Evolutionary conservation across 2,888 invertebrate species (phyloP).

Genomic region (Xestia ashworthii): DNA sequence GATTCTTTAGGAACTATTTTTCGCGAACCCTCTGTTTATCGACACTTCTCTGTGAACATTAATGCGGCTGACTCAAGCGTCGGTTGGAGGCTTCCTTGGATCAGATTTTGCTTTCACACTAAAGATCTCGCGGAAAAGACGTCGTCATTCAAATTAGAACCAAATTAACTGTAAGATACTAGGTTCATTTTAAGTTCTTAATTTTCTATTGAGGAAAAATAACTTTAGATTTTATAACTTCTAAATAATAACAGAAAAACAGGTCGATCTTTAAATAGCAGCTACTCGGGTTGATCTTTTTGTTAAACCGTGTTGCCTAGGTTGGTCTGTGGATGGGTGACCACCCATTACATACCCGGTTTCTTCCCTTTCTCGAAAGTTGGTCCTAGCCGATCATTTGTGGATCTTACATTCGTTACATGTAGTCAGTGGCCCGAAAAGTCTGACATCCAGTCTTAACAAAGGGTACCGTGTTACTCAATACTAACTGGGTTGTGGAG

Average conservation of each 20-base stretch:
- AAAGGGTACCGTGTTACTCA: too few species aligned
- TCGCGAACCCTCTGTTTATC: conserved; percentile 9
- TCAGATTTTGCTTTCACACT: conserved; percentile 85
- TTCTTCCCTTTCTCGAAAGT: background rate
- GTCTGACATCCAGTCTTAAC: too few species aligned
- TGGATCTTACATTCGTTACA: background rate
- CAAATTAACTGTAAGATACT: conserved; percentile 43
- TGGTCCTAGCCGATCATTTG: background rate
- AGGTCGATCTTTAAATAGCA: background rate
- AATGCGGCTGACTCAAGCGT: conserved; percentile 59
- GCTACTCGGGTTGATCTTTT: too few species aligned
- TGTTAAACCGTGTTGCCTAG: background rate
- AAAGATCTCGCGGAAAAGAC: conserved; percentile 65
- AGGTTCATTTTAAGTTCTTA: conserved; percentile 1
- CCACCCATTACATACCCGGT: background rate
- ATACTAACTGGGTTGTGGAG: too few species aligned
- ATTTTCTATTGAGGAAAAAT: background rate
- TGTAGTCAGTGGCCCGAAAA: background rate
- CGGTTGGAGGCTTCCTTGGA: conserved; percentile 80
- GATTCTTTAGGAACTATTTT: background rate
- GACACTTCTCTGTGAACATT: conserved; percentile 57
- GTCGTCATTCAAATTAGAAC: conserved; percentile 54
- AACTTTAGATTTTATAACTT: background rate
- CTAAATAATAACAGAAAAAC: too few species aligned
- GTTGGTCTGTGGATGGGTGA: background rate